Base-by-base conservation (phyloP, 2,888 invertebrate species). In the Osmoderma eremita region DNA sequence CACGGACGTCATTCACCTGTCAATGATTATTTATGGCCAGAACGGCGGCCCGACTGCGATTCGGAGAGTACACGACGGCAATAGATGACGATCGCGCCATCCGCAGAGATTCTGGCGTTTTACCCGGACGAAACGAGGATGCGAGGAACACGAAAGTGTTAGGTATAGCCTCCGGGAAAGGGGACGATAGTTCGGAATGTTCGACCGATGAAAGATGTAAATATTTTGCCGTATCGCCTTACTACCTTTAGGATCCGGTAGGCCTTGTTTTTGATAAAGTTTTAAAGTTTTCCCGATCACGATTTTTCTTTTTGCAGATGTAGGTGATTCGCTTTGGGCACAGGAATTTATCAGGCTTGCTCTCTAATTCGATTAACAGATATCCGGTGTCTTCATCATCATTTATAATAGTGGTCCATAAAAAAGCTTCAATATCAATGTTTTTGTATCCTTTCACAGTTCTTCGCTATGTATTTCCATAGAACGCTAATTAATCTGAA, bases 1-100 rank as follows among this genome's bases (percentile, higher is more conserved):
- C 72, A 74, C 71, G 72, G 72, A 73, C 63, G 69, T 72, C 68
- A 63, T 71, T 70, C 68, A 71, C 67, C 65, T 73, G 73, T 73
- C 73, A 69, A 67, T 69, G 54, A 48, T 58, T 70, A 73, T 72
- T 73, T 73, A 73, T 62, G 58, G 17, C 15, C 50, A 6, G 15
- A 17, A 8, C 48, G 20, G 18, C 22, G 39, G 20, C 12, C 20
- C 12, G n/a, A 41, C 45, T 20, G 10, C n/a, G 39, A 41, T 45
- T 24, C 13, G 24, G 8, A 48, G 30, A 1, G 30, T 8, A 30
- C 6, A 30, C 8, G 6, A 10, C 6, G 10, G 5, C 3, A 24
- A 30, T 1, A 42, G 15, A 42, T 42, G 13, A 5, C 42, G 20
- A 48, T 20, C 15, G 48, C n/a, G n/a, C n/a, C n/a, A n/a, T n/a